Evolutionary conservation across 2,797 vertebrate genomes (phyloP).

Genomic region (Melanotaenia boesemani): DNA sequence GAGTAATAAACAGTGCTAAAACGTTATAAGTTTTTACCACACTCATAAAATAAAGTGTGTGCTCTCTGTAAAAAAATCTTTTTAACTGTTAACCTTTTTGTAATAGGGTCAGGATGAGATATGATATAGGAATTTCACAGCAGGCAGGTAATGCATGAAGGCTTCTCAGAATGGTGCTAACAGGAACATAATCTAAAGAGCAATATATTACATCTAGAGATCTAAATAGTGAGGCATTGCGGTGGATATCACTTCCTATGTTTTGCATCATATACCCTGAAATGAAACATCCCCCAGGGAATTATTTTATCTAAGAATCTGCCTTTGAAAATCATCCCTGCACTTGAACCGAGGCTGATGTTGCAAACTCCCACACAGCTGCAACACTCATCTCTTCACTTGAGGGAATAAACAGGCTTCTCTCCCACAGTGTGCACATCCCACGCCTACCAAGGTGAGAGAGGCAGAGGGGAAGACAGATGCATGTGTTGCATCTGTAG

Average conservation of each 20-base stretch:
- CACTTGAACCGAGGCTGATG: slow-evolving; percentile 9
- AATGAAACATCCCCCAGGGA: slow-evolving; percentile 10
- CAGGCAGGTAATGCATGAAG: neutral
- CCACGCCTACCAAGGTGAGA: slow-evolving; percentile 45
- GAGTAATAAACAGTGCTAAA: slow-evolving; percentile 4
- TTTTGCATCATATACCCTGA: slow-evolving; percentile 24
- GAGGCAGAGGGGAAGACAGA: neutral
- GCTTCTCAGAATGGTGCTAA: neutral
- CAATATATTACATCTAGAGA: neutral
- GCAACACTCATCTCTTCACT: slow-evolving; percentile 37
- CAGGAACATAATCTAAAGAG: neutral
- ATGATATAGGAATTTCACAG: slow-evolving; percentile 1
- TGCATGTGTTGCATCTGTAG: neutral
- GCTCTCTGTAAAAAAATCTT: neutral
- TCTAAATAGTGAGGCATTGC: neutral
- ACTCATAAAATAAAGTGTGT: slow-evolving; percentile 4
- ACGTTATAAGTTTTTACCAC: slow-evolving; percentile 8
- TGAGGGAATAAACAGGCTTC: slow-evolving; percentile 27
- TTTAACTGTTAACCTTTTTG: neutral
- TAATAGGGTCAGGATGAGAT: neutral
- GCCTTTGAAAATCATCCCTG: slow-evolving; percentile 21
- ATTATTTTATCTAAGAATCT: slow-evolving; percentile 4
- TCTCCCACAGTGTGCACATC: slow-evolving; percentile 41
- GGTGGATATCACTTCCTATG: neutral
- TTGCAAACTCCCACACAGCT: slow-evolving; percentile 51